Evolutionary conservation across 2,888 invertebrate genomes (phyloP), one percentile per base, ranked within the genome.

Genomic region (Anorthoa munda): DNA sequence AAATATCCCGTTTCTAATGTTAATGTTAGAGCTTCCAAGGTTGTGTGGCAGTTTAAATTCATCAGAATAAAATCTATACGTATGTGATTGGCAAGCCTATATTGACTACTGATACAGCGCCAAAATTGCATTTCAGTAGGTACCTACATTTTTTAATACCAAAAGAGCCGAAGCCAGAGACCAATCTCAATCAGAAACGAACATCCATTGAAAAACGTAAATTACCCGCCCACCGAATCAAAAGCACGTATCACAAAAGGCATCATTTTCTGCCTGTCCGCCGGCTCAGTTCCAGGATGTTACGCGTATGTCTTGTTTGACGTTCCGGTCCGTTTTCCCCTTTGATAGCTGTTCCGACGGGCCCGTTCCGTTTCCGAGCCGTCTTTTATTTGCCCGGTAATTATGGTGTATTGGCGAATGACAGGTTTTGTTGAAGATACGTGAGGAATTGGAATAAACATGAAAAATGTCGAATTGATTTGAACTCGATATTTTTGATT

Each of bases 241-340:
- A 59, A 80, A 76, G 64, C 64, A 13, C 4, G 21, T 61, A 63
- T 60, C 59, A 79, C 77, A 71, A 79, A 70, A 79, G 82, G 48
- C 66, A 66, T 64, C 46, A 75, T 70, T 79, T 81, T 56, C 64
- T 64, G 65, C 69, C 61, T 66, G 68, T 59, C 63, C 46, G 39
- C 45, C 68, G 26, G 23, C 12, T 4, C 4, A 3, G 48, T 63
- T 75, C 68, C 81, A 53, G 69, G 48, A 69, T 21, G 60, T 23
- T 65, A 46, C 53, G 23, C 51, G 48, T 69, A 53, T 66, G 66
- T 79, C 77, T 70, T 70, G 63, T 81, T 70, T 81, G 76, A 66
- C n/a, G 48, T 31, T 11, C 21, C 75, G 26, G 61, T 50, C 61
- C 53, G 46, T 60, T 67, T 50, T 68, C 17, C n/a, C 55, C 60